Evolutionary conservation across 2,797 vertebrate species (phyloP).

Genomic region (Nannoperca obscura): DNA sequence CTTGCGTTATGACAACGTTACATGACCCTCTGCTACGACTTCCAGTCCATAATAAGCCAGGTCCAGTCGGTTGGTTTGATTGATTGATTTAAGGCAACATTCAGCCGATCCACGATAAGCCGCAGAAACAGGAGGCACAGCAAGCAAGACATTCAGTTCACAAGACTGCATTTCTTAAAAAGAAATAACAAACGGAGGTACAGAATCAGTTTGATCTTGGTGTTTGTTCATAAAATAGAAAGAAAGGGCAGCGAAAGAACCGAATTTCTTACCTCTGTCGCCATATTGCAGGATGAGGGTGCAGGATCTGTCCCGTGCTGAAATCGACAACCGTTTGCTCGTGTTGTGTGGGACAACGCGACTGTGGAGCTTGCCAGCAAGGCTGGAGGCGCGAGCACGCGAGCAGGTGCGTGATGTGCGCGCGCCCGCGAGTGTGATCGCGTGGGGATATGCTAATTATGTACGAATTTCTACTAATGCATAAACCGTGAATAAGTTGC

Average conservation of each 20-base stretch:
- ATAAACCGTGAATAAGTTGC: constrained; percentile 10
- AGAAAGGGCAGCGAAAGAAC: not conserved
- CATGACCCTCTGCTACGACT: constrained; percentile 1
- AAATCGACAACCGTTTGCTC: constrained; percentile 66
- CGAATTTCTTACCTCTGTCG: constrained; percentile 84
- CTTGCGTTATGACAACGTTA: not conserved
- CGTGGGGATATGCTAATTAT: not conserved
- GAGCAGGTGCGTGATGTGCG: constrained; percentile 31
- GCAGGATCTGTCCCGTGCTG: constrained; percentile 77
- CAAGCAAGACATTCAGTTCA: constrained; percentile 35
- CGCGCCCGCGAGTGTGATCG: constrained; percentile 16
- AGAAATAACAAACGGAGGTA: constrained; percentile 1
- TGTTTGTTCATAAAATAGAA: not conserved
- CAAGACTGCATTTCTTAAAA: constrained; percentile 24
- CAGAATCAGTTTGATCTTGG: not conserved
- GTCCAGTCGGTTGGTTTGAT: constrained; percentile 9
- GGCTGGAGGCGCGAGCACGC: constrained; percentile 47
- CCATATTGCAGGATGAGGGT: constrained; percentile 81
- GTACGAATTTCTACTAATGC: constrained; percentile 12
- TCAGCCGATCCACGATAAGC: not conserved
- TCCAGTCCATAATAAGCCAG: not conserved
- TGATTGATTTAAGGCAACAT: constrained; percentile 19
- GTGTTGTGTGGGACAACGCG: constrained; percentile 68
- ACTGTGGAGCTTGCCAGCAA: constrained; percentile 39
- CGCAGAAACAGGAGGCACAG: constrained; percentile 8